Evolutionary conservation across 2,888 invertebrate genomes (phyloP).

Genomic region (Cataglyphis cursor): DNA sequence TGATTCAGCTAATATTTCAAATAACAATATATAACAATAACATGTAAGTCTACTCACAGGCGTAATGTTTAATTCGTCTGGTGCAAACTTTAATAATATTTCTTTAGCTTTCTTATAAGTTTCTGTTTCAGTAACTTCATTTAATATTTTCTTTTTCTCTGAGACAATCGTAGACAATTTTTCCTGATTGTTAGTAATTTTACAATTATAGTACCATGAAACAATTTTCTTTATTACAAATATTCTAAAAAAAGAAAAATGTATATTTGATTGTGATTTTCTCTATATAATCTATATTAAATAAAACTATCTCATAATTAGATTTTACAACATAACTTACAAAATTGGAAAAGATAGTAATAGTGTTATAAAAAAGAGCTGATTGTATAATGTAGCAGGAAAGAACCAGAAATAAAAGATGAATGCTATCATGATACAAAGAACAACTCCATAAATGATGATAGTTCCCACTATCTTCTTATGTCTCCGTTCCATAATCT

Average conservation of each 20-base stretch:
- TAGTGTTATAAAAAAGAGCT: slow-evolving; percentile 92
- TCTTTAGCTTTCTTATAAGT: slow-evolving; percentile 98
- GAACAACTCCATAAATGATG: slow-evolving; percentile 90
- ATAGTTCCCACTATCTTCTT: slow-evolving; percentile 94
- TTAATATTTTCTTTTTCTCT: slow-evolving; percentile 96
- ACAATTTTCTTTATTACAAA: slow-evolving; percentile 92
- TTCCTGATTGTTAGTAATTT: slow-evolving; percentile 92
- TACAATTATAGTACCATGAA: slow-evolving; percentile 96
- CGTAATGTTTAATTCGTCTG: slow-evolving; percentile 88
- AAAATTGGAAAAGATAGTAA: slow-evolving; percentile 93
- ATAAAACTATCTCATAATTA: slow-evolving; percentile 25
- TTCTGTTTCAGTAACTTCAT: slow-evolving; percentile 98
- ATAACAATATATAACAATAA: slow-evolving; percentile 4
- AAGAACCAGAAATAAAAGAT: slow-evolving; percentile 94
- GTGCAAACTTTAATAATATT: slow-evolving; percentile 95
- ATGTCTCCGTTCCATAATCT: slow-evolving; percentile 93
- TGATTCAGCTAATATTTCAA: slow-evolving; percentile 8
- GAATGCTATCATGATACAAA: slow-evolving; percentile 91
- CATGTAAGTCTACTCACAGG: slow-evolving; percentile 75
- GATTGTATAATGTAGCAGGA: slow-evolving; percentile 91
- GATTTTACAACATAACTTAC: slow-evolving; percentile 89
- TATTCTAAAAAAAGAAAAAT: slow-evolving; percentile 89
- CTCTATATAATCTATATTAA: background rate
- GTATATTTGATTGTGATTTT: background rate
- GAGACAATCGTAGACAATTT: slow-evolving; percentile 91